These are phyloP conservation scores for Holocentrus rufus DNA, from an alignment of 2,797 vertebrate genomes.

Conservation along the genomic window DNA sequence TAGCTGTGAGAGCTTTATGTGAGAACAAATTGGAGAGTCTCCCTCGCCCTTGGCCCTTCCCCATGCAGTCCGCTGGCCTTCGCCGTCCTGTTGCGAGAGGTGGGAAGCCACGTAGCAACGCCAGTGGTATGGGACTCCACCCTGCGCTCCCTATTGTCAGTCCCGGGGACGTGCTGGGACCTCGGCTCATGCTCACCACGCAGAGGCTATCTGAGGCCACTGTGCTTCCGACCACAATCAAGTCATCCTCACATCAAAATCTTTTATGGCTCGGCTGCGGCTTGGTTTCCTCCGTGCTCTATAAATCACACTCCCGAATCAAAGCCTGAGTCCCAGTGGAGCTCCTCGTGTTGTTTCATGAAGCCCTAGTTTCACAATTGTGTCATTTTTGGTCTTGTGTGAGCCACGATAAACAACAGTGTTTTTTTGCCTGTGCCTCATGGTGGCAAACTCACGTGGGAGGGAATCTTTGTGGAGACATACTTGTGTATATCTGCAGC, in stretches of 20 bases:
- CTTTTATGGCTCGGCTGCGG: constrained; percentile 33
- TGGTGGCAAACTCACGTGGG: neutral
- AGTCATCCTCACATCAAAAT: constrained; percentile 50
- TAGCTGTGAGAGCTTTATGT: constrained; percentile 38
- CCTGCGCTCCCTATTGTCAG: constrained; percentile 58
- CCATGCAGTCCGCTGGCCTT: constrained; percentile 25
- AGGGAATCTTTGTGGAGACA: constrained; percentile 10
- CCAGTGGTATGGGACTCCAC: constrained; percentile 59
- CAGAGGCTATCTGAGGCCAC: constrained; percentile 71
- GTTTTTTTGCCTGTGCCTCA: constrained; percentile 1
- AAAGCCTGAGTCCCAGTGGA: constrained; percentile 50
- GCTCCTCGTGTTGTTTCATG: constrained; percentile 35
- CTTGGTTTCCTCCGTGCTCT: constrained; percentile 56
- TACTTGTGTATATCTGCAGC: constrained; percentile 7
- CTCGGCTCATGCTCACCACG: constrained; percentile 40
- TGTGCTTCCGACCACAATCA: constrained; percentile 64
- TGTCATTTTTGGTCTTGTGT: constrained; percentile 35
- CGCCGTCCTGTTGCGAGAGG: constrained; percentile 36
- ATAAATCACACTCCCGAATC: constrained; percentile 56
- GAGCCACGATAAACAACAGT: constrained; percentile 16
- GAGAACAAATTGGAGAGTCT: constrained; percentile 31
- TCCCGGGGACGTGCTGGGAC: constrained; percentile 23
- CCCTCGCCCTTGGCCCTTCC: neutral
- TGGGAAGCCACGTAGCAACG: constrained; percentile 60
- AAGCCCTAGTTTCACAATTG: constrained; percentile 49